Evolutionary conservation across 1,140 invertebrate genomes (phyloP).

Genomic region (Metaphire vulgaris): DNA sequence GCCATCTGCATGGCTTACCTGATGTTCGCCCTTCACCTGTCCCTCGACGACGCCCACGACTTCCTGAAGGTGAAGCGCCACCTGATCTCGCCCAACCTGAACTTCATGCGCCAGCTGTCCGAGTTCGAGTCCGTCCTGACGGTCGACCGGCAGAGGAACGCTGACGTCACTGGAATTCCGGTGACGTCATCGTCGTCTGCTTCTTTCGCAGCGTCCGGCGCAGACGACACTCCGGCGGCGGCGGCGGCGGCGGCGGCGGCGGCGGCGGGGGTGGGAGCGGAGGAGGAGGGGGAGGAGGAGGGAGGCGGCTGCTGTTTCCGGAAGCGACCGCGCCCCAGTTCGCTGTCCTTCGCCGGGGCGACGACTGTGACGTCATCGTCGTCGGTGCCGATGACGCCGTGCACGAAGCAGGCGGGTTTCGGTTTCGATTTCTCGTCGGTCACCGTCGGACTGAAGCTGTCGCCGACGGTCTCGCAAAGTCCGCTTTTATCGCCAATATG

Average conservation of each 20-base stretch:
- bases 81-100: constrained; percentile 31
- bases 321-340: not conserved
- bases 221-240: too few relatives aligned
- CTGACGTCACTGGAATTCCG: too few relatives aligned
- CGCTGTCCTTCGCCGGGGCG: not conserved
- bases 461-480: not conserved
- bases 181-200: too few relatives aligned
- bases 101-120: constrained; percentile 33
- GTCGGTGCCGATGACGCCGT: not conserved
- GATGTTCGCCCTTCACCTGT: constrained; percentile 79
- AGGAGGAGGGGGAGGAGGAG: too few relatives aligned
- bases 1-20: constrained; percentile 46
- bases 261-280: too few relatives aligned
- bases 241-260: too few relatives aligned
- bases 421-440: not conserved
- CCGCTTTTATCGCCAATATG: not conserved
- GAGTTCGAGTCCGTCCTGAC: too few relatives aligned
- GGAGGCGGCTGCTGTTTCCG: not conserved
- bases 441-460: not conserved
- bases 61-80: constrained; percentile 28
- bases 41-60: constrained; percentile 31
- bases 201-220: too few relatives aligned
- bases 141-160: too few relatives aligned
- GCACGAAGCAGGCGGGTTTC: not conserved
- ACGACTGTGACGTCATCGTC: not conserved